phyloP scores from a whole-genome alignment of 2,888 invertebrate genomes.

The Hirtodrosophila confusa region DNA sequence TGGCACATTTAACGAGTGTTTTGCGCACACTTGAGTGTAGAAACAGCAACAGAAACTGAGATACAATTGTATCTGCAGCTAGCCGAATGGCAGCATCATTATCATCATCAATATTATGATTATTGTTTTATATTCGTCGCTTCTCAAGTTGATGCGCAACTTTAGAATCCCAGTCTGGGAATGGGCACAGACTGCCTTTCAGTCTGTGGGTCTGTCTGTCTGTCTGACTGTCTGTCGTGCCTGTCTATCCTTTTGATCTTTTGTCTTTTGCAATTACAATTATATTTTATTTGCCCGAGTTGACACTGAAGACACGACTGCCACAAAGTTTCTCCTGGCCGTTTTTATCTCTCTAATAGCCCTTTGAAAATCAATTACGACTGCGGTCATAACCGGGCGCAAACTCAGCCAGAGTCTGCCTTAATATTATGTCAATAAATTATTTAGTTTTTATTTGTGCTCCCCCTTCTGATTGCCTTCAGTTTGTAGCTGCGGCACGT shows the following conservation, averaged over 20 bases:
- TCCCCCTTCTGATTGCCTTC: conserved; percentile 12
- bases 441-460: conserved; percentile 63
- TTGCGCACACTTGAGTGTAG: conserved; percentile 69
- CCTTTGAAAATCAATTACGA: conserved; percentile 75
- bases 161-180: conserved; percentile 39
- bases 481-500: conserved; percentile 59
- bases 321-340: conserved; percentile 27
- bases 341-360: conserved; percentile 51
- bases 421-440: conserved; percentile 76
- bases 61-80: conserved; percentile 59
- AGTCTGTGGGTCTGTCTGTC: conserved; percentile 16
- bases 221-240: conserved; percentile 8
- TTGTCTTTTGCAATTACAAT: conserved; percentile 73
- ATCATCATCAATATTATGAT: conserved; percentile 64
- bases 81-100: conserved; percentile 53
- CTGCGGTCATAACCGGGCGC: conserved; percentile 61
- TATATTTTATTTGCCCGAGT: conserved; percentile 76
- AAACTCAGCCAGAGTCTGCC: conserved; percentile 20
- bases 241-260: conserved; percentile 63
- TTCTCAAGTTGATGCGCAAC: conserved; percentile 58
- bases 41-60: conserved; percentile 33
- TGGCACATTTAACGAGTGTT: conserved; percentile 78
- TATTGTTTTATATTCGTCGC: conserved; percentile 55
- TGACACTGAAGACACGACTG: conserved; percentile 57
- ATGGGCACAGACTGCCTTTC: conserved; percentile 17